These are phyloP conservation scores for Drosophila nebulosa DNA, from an alignment of 1,140 invertebrate genomes.

Conservation along the genomic window DNA sequence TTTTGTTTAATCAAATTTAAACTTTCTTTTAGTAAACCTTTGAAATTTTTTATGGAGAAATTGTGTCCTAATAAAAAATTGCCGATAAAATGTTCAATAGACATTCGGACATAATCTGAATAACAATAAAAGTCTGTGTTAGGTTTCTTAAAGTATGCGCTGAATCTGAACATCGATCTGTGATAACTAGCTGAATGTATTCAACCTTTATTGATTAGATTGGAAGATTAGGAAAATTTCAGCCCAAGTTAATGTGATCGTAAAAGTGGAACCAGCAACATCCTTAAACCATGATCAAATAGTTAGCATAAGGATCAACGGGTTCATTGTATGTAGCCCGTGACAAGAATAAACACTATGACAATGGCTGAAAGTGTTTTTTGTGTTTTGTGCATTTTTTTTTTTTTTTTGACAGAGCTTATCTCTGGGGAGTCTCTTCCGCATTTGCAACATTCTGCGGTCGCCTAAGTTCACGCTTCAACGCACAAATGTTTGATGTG, in stretches of 20 bases:
- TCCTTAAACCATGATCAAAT: not conserved
- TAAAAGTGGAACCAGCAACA: not conserved
- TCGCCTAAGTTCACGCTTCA: constrained; percentile 64
- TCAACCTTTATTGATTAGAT: not conserved
- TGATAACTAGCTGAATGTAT: not conserved
- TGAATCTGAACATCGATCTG: too few relatives aligned
- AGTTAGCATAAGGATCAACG: not conserved
- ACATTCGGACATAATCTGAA: too few relatives aligned
- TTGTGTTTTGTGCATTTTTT: not conserved
- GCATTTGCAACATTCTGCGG: constrained; percentile 62
- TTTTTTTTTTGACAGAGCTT: constrained; percentile 34
- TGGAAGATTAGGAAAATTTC: not conserved
- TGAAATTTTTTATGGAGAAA: too few relatives aligned
- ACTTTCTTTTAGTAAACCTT: too few relatives aligned
- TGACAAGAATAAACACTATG: constrained; percentile 1
- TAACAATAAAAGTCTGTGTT: too few relatives aligned
- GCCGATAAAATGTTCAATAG: too few relatives aligned
- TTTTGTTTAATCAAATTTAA: too few relatives aligned
- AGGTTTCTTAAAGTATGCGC: too few relatives aligned
- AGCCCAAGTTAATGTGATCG: not conserved
- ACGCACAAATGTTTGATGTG: constrained; percentile 71
- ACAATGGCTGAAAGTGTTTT: constrained; percentile 17
- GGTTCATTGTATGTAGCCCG: not conserved
- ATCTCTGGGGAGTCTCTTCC: constrained; percentile 67
- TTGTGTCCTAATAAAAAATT: too few relatives aligned